These are phyloP conservation scores for Ischnus inquisitorius DNA, from an alignment of 2,888 invertebrate genomes.

Conservation along the genomic window DNA sequence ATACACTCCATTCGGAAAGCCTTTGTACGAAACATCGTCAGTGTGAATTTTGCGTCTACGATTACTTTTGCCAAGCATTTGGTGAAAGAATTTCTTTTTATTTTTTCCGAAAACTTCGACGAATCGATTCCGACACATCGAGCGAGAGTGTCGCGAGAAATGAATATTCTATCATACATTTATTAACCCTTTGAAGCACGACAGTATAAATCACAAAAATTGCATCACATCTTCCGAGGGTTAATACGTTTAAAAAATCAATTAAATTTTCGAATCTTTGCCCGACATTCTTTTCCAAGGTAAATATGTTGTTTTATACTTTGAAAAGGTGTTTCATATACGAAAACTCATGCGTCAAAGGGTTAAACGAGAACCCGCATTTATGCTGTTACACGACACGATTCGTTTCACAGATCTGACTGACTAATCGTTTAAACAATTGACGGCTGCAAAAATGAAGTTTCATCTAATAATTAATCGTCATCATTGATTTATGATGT, in stretches of 20 bases:
- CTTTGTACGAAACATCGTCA: not conserved
- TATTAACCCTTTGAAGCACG: constrained; percentile 9
- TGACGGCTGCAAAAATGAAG: not conserved
- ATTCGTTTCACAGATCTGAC: not conserved
- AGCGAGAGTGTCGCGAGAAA: not conserved
- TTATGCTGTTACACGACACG: not conserved
- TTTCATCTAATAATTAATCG: not conserved
- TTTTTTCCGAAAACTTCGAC: not conserved
- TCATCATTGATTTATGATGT: not conserved
- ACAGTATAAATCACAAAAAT: not conserved
- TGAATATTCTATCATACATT: not conserved
- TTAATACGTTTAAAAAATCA: not conserved
- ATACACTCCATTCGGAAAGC: not conserved
- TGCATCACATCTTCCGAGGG: not conserved
- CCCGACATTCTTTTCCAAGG: constrained; percentile 14
- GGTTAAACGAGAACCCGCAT: constrained; percentile 1
- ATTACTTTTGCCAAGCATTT: not conserved
- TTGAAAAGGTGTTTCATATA: not conserved
- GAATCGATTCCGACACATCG: not conserved
- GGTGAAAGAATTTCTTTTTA: not conserved
- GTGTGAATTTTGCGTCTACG: not conserved
- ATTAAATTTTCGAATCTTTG: not conserved
- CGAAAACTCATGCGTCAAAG: constrained; percentile 1
- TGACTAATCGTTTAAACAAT: constrained; percentile 1
- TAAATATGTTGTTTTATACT: constrained; percentile 25